These are phyloP conservation scores for Yponomeuta cagnagella DNA, from an alignment of 2,888 invertebrate genomes.

Conservation along the genomic window DNA sequence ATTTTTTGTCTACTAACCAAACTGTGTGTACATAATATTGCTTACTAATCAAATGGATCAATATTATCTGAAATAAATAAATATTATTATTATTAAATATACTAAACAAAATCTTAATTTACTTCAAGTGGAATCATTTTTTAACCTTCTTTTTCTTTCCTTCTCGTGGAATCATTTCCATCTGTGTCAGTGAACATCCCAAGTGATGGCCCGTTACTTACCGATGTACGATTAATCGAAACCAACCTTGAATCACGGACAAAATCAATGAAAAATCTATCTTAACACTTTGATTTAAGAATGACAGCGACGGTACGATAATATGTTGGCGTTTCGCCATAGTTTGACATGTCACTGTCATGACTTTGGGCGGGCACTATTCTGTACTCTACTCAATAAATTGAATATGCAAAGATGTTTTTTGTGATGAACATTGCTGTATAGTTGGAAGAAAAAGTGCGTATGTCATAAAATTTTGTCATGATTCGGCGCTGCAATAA, in stretches of 20 bases:
- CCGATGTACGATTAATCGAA: conserved; percentile 12
- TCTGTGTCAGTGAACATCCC: neutral
- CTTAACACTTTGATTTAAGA: conserved; percentile 7
- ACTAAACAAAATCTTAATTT: no score
- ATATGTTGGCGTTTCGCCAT: neutral
- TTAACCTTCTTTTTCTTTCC: no score
- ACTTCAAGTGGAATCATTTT: neutral
- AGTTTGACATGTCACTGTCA: conserved; percentile 15
- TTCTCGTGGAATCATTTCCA: neutral
- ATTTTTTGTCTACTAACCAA: no score
- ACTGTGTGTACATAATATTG: no score
- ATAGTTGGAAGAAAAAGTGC: conserved; percentile 24
- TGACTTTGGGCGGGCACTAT: conserved; percentile 33
- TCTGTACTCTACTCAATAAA: conserved; percentile 35
- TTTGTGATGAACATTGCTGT: conserved; percentile 35
- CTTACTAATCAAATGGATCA: no score
- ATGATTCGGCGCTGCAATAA: no score
- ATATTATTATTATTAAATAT: no score
- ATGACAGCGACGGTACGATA: neutral
- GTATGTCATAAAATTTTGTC: neutral
- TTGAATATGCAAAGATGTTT: conserved; percentile 56
- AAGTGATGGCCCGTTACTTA: conserved; percentile 5
- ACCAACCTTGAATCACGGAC: neutral
- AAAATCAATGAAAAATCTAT: neutral
- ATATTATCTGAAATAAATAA: no score